Conservation (phyloP, 2,888 invertebrate genomes). For the Aproaerema taeniolella region DNA sequence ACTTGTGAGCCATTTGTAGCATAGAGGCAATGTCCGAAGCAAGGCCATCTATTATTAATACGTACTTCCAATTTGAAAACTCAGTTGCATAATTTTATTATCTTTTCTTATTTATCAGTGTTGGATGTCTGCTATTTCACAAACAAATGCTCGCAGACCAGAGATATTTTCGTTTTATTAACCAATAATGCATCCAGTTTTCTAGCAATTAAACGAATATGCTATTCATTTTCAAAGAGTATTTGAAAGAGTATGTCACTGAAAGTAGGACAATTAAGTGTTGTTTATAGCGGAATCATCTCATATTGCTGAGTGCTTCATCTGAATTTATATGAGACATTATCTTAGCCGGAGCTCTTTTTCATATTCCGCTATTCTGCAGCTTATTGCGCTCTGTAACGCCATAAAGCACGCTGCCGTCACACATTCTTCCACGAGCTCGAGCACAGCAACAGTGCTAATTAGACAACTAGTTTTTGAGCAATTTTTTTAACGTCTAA, state of each 20-base stretch:
- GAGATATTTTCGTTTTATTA: too few species aligned
- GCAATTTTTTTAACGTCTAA: constrained; percentile 42
- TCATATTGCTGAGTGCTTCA: too few species aligned
- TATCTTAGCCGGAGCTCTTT: constrained; percentile 30
- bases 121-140: too few species aligned
- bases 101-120: too few species aligned
- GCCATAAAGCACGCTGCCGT: constrained; percentile 39
- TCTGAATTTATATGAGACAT: constrained; percentile 62
- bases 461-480: constrained; percentile 45
- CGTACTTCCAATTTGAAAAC: constrained; percentile 1
- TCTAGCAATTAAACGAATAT: too few species aligned
- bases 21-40: constrained; percentile 48
- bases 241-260: too few species aligned
- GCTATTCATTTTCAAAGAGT: too few species aligned
- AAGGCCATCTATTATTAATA: constrained; percentile 36
- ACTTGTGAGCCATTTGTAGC: constrained; percentile 49
- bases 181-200: too few species aligned
- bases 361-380: constrained; percentile 32
- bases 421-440: constrained; percentile 44
- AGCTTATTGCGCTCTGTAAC: constrained; percentile 47
- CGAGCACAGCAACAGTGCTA: constrained; percentile 43
- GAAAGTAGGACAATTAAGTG: too few species aligned
- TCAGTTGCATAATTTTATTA: too few species aligned
- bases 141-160: too few species aligned
- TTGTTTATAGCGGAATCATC: too few species aligned